A percentile compares a stretch with the other conserved stretches of the same genome.
These are phyloP conservation scores for Auanema sp. DNA, from an alignment of 2,888 invertebrate genomes.

Conservation along the genomic window DNA sequence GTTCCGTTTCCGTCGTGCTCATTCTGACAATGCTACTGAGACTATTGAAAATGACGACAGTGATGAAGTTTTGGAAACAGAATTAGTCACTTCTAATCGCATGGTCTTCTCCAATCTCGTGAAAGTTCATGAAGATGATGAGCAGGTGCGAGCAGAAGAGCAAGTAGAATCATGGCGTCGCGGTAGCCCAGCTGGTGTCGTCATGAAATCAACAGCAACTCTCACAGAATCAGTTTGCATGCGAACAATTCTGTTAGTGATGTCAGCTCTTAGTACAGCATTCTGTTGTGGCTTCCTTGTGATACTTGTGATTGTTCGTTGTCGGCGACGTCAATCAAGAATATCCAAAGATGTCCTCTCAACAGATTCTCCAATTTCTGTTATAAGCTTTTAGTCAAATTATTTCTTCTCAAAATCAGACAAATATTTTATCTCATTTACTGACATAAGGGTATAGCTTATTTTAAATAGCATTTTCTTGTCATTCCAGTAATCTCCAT, in stretches of 20 bases:
- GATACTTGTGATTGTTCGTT: background rate
- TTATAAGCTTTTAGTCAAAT: constrained; percentile 11
- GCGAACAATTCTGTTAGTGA: constrained; percentile 12
- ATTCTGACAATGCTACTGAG: constrained; percentile 4
- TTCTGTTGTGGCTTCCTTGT: constrained; percentile 14
- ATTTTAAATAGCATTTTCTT: too few relatives aligned
- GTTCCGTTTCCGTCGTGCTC: constrained; percentile 22
- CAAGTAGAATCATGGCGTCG: constrained; percentile 14
- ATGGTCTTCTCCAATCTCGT: constrained; percentile 21
- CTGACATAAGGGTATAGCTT: too few relatives aligned
- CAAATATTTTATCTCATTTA: too few relatives aligned
- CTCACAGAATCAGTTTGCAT: constrained; percentile 18
- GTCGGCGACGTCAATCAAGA: constrained; percentile 1
- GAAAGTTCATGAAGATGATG: constrained; percentile 19
- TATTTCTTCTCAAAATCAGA: too few relatives aligned
- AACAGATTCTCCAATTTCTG: constrained; percentile 19
- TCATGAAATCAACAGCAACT: constrained; percentile 1
- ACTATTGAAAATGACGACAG: constrained; percentile 1
- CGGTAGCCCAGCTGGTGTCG: background rate
- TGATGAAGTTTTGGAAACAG: constrained; percentile 2
- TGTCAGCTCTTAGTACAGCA: constrained; percentile 10
- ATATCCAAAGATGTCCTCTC: constrained; percentile 5
- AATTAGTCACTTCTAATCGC: constrained; percentile 10
- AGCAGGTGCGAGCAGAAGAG: constrained; percentile 13
- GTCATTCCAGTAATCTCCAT: too few relatives aligned